Conservation (phyloP, 2,113 vertebrate genomes). For the Phalacrocorax aristotelis region DNA sequence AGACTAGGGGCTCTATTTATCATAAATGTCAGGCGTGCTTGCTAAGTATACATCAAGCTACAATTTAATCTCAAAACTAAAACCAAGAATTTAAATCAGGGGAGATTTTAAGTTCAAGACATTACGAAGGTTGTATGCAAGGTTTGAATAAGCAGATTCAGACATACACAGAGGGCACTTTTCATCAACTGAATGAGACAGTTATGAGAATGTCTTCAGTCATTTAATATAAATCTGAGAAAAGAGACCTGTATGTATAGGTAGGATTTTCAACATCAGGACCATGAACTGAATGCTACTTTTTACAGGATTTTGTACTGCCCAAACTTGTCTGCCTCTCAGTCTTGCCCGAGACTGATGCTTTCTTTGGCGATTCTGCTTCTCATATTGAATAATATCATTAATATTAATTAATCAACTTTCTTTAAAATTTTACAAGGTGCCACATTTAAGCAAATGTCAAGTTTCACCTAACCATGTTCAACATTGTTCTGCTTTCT, state of each 20-base stretch:
- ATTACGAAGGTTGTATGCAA: not conserved
- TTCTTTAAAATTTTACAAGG: not conserved
- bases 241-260: not conserved
- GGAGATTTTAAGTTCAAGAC: constrained; percentile 14
- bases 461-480: not conserved
- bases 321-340: not conserved
- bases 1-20: not conserved
- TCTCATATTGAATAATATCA: not conserved
- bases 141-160: constrained; percentile 35
- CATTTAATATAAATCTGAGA: not conserved
- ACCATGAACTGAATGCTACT: not conserved
- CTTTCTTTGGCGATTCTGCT: not conserved
- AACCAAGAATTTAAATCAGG: constrained; percentile 14
- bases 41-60: not conserved
- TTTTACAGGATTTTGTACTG: not conserved
- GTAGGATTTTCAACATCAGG: not conserved
- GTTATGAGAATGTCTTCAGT: not conserved
- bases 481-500: not conserved
- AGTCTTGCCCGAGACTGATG: not conserved
- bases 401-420: not conserved
- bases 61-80: constrained; percentile 14
- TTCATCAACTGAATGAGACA: constrained; percentile 12
- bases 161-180: not conserved
- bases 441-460: not conserved
- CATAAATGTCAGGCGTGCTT: not conserved